phyloP scores from a whole-genome alignment of 2,797 vertebrate species.

The Peromyscus aztecus region DNA sequence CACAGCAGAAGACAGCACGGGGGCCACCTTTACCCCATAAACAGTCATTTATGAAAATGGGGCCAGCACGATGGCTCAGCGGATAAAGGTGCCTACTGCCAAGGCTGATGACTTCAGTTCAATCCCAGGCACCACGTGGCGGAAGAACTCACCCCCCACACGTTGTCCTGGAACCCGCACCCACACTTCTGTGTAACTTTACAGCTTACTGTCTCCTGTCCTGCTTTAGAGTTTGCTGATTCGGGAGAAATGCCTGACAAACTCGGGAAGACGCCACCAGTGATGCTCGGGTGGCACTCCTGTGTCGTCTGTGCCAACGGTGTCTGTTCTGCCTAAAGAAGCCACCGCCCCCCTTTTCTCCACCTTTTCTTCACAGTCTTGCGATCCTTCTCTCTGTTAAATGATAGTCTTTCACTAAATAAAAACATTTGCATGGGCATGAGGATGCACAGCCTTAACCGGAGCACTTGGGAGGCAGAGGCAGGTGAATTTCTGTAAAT shows the following conservation, averaged over 20 bases:
- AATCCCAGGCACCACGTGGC: not conserved
- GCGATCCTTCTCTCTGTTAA: not conserved
- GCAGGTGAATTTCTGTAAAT: not conserved
- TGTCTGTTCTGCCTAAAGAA: not conserved
- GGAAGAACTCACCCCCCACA: not conserved
- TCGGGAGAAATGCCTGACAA: not conserved
- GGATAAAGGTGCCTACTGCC: not conserved
- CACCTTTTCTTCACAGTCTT: not conserved
- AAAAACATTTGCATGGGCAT: not conserved
- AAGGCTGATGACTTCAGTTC: not conserved
- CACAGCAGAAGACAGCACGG: not conserved
- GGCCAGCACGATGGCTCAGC: not conserved
- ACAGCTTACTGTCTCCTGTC: not conserved
- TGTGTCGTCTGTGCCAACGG: not conserved
- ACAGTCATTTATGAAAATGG: not conserved
- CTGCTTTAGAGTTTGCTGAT: not conserved
- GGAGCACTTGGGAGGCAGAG: not conserved
- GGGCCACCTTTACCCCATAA: not conserved
- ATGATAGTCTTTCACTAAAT: not conserved
- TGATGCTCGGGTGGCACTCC: not conserved
- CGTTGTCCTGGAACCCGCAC: not conserved
- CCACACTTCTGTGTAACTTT: not conserved
- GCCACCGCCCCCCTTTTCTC: too few species aligned
- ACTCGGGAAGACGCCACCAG: not conserved
- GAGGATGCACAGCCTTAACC: not conserved